Percentiles rank a stretch among this genome's conserved stretches.
These are phyloP conservation scores for Astropecten irregularis DNA, from an alignment of 53 echinoderm and acorn worm genomes.

Conservation along the genomic window DNA sequence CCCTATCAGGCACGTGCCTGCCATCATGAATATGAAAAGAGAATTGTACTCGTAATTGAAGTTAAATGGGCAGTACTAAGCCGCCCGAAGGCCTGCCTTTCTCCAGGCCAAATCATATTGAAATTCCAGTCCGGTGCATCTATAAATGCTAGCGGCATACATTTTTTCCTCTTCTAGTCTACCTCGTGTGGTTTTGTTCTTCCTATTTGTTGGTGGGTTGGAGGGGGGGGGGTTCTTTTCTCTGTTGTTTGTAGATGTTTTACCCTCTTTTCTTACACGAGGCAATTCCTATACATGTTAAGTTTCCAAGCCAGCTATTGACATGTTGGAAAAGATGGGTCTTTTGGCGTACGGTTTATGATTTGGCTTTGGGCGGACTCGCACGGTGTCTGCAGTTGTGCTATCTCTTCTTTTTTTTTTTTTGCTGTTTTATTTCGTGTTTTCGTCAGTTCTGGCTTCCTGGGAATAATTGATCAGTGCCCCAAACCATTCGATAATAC, in stretches of 20 bases:
- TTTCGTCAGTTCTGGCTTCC: constrained; percentile 1
- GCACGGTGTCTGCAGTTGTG: constrained; percentile 12
- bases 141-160: constrained; percentile 3
- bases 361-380: not conserved
- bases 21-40: constrained; percentile 55
- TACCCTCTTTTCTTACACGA: not conserved
- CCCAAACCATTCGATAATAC: not conserved
- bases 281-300: not conserved
- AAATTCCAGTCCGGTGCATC: constrained; percentile 50
- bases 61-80: constrained; percentile 53
- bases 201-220: not conserved
- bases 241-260: not conserved
- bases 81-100: constrained; percentile 6
- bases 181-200: not conserved
- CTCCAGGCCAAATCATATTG: constrained; percentile 31
- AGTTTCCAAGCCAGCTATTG: constrained; percentile 35
- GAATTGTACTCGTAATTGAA: constrained; percentile 51
- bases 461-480: constrained; percentile 26
- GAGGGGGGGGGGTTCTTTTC: not conserved
- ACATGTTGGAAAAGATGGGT: constrained; percentile 9
- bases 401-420: constrained; percentile 31
- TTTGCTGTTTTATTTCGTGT: too few relatives aligned
- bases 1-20: constrained; percentile 40
- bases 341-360: constrained; percentile 11
- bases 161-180: not conserved